Base-by-base conservation (phyloP, 2,888 invertebrate genomes). In the Ectemnius cavifrons region DNA sequence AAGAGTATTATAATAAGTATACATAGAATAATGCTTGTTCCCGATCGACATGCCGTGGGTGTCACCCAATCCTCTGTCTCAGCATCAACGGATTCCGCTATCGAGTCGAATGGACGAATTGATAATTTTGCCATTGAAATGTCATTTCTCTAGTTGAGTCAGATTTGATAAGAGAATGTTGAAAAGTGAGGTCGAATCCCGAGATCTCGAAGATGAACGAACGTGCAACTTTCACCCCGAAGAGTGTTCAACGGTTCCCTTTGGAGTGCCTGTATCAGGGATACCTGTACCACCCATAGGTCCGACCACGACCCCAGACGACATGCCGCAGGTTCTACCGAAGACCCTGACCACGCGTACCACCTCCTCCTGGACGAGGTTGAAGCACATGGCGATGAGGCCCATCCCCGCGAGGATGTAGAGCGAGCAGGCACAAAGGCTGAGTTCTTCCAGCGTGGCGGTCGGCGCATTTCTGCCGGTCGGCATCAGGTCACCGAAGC, bases 381-480 rank as follows among this genome's bases (percentile, higher is more conserved):
- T 96, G 91, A 97, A 97, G 91, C 96, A 96, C 95, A 96, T 96
- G 49, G 97, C 96, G 63, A 97, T 94, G 77, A 97, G 93, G 16
- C 96, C 96, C 94, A 97, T 96, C 60, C 97, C 97, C 46, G 96
- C 93, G 73, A 97, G 91, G 73, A 97, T 96, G 88, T 97, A 97
- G 5, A 95, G 93, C 59, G 96, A 95, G 84, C 96, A 96, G 66
- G 94, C 94, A 82, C 95, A 95, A 20, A 96, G 92, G 1, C 96
- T 95, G 37, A 96, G 90, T 81, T 95, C 95, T 89, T 83, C 92
- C 89, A 91, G 90, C 80, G 92, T 92, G 49, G 92, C 92, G 71
- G 93, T 92, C 6, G 84, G 78, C 6, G 87, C 88, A 78, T 89
- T 89, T 49, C 85, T 84, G 23, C 92, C 90, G 2, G 95, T 94